These are phyloP conservation scores for Pseudococcus viburni DNA, from an alignment of 2,888 invertebrate species.

Conservation along the genomic window DNA sequence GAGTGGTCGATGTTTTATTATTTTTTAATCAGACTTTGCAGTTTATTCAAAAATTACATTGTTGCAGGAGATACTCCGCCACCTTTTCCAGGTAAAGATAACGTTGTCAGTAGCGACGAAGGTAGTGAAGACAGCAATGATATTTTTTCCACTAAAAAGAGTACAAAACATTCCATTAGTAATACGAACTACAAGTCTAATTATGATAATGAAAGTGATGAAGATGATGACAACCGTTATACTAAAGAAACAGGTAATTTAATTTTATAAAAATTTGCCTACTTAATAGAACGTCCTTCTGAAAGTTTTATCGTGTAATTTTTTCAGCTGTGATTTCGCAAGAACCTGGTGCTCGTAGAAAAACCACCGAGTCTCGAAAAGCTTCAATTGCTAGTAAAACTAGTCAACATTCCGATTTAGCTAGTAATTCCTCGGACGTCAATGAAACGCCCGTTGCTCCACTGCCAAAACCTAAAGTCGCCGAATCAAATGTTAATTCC, in stretches of 20 bases:
- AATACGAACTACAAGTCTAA: slow-evolving; percentile 3
- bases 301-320: neutral
- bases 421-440: neutral
- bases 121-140: slow-evolving; percentile 66
- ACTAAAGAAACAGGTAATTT: slow-evolving; percentile 16
- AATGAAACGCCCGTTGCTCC: neutral
- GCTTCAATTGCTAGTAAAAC: slow-evolving; percentile 12
- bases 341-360: neutral
- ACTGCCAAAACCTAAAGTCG: neutral
- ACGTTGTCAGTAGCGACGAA: slow-evolving; percentile 62
- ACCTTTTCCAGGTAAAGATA: slow-evolving; percentile 66
- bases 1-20: neutral
- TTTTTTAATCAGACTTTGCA: neutral
- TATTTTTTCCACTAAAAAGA: slow-evolving; percentile 34
- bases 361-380: slow-evolving; percentile 1
- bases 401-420: slow-evolving; percentile 13
- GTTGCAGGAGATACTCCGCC: slow-evolving; percentile 66
- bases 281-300: too few relatives aligned
- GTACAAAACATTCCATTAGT: slow-evolving; percentile 19
- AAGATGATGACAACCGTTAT: neutral
- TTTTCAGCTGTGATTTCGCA: neutral
- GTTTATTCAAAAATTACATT: slow-evolving; percentile 12
- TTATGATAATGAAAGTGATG: slow-evolving; percentile 6
- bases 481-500: neutral
- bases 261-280: neutral